Evolutionary conservation across 2,888 invertebrate species (phyloP).

Genomic region (Dorcus parallelipipedus): DNA sequence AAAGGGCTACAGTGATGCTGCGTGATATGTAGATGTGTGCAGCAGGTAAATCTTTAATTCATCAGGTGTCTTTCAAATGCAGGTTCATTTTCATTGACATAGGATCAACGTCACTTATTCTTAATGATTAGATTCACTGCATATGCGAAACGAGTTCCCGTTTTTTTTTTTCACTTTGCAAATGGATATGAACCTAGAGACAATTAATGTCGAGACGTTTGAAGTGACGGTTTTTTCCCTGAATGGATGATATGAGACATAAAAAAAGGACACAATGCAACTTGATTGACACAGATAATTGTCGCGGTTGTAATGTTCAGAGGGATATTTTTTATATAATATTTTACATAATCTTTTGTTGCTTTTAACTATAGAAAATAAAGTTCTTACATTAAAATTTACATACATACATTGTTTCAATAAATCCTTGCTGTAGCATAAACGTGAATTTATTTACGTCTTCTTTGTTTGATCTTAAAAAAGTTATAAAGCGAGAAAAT

Average conservation of each 20-base stretch:
- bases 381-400: no score
- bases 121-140: slow-evolving; percentile 21
- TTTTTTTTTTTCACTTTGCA: slow-evolving; percentile 13
- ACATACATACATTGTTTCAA: no score
- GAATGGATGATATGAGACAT: slow-evolving; percentile 19
- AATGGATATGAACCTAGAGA: slow-evolving; percentile 19
- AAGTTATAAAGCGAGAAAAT: no score
- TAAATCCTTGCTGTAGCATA: no score
- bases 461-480: no score
- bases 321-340: no score
- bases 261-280: slow-evolving; percentile 15
- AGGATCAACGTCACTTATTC: slow-evolving; percentile 25
- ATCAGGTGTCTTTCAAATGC: slow-evolving; percentile 26
- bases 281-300: slow-evolving; percentile 31
- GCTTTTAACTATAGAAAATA: no score
- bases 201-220: slow-evolving; percentile 22
- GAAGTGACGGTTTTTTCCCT: slow-evolving; percentile 18
- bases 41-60: slow-evolving; percentile 26
- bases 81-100: slow-evolving; percentile 24
- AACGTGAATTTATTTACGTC: no score
- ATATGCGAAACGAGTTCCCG: slow-evolving; percentile 24
- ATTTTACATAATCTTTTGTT: no score
- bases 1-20: neutral
- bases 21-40: slow-evolving; percentile 8
- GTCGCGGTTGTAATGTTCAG: slow-evolving; percentile 18